Conservation (phyloP, 1,140 invertebrate species). For the Nylanderia fulva region DNA sequence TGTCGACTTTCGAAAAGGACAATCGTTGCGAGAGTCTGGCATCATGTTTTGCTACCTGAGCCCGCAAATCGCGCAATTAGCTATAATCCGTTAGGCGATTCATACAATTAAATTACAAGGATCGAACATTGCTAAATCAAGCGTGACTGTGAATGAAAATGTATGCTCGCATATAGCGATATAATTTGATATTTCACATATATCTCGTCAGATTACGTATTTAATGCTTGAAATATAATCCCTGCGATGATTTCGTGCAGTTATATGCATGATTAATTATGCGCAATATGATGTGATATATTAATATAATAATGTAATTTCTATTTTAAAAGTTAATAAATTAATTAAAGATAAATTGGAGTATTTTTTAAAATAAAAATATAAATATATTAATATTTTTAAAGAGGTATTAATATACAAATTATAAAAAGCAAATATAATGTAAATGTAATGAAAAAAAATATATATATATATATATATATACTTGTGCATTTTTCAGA, state of each 20-base stretch:
- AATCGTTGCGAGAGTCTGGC: conserved; percentile 33
- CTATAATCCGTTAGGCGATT: conserved; percentile 30
- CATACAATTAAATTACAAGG: background rate
- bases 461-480: background rate
- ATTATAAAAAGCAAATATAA: background rate
- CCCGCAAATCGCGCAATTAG: conserved; percentile 31
- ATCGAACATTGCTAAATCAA: background rate
- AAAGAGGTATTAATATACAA: background rate
- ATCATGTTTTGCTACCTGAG: conserved; percentile 19
- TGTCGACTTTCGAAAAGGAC: conserved; percentile 59
- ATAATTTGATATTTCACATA: background rate
- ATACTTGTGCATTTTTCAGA: background rate
- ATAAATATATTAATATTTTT: background rate
- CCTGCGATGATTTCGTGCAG: background rate
- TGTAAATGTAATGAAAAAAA: background rate
- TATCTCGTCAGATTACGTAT: background rate
- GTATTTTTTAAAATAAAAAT: background rate
- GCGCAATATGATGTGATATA: no score
- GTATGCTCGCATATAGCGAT: background rate
- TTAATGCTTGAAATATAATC: background rate
- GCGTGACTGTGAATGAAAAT: background rate
- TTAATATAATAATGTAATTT: no score
- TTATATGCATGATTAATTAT: background rate
- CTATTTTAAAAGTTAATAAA: background rate
- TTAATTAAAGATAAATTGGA: background rate